Evolutionary conservation across 2,888 invertebrate species (phyloP), one percentile per base, ranked within the genome.

Genomic region (Stenodera caucasica): DNA sequence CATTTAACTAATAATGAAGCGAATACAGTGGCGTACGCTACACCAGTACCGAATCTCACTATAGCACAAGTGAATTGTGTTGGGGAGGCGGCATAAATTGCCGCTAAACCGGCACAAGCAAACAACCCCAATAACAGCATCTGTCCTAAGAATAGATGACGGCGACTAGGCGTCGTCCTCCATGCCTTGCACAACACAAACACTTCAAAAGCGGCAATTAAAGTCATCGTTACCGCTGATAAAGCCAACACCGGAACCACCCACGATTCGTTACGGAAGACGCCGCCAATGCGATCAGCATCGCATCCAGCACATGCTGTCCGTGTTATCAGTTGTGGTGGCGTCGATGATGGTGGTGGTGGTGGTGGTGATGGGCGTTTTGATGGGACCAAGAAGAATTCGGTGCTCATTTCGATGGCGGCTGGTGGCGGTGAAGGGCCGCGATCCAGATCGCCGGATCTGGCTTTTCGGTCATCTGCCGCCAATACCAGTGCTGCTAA

Each of bases 1-100:
- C 95, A 92, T 82, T 97, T 96, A 67, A 96, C 96, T 71, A 97
- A 85, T 53, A 97, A 85, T 0, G 96, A 91, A 40, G 94, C 92
- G 80, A 96, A 96, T 62, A 95, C 91, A 58, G 96, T 85, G 55
- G 94, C 90, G 71, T 92, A 91, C 8, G 93, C 86, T 14, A 91
- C 87, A 55, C 94, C 94, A 49, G 91, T 89, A 45, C 91, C 92
- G 71, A 94, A 89, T 55, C 94, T 86, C 65, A 92, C 88, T 23
- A 91, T 87, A 55, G 91, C 92, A 75, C 94, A 95, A 18, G 92
- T 90, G 58, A 92, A 84, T 55, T 88, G 84, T 54, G 90, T 90
- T 50, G 94, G 93, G 32, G 90, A 86, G 8, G 91, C 88, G 2
- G 93, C 89, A 64, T 90, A 86, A 18, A 93, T 84, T 11, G 91